Percentiles rank a stretch among this genome's conserved stretches.
These are phyloP conservation scores for Melitaea cinxia DNA, from an alignment of 1,140 invertebrate species.

Conservation along the genomic window DNA sequence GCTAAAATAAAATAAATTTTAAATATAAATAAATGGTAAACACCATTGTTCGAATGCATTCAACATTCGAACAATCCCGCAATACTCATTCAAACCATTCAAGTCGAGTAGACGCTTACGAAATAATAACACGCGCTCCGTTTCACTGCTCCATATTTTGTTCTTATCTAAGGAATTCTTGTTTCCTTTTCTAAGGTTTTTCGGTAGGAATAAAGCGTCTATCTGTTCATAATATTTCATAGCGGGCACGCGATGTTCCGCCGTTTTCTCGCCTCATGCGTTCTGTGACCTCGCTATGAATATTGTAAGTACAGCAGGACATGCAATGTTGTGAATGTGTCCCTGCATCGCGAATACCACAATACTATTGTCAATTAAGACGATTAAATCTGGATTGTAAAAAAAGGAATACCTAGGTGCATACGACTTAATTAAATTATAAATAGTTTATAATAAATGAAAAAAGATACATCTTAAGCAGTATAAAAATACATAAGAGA, in stretches of 20 bases:
- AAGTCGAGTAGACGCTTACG: background rate
- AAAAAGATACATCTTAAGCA: too few species aligned
- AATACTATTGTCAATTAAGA: background rate
- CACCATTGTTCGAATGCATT: too few species aligned
- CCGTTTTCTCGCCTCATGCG: slow-evolving; percentile 6
- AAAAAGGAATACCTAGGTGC: too few species aligned
- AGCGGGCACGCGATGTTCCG: slow-evolving; percentile 30
- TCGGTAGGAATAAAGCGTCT: slow-evolving; percentile 15
- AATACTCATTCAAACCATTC: background rate
- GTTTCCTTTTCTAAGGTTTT: slow-evolving; percentile 17
- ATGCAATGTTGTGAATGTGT: background rate
- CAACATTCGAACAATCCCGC: background rate
- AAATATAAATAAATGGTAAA: too few species aligned
- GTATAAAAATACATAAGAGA: too few species aligned
- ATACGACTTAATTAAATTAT: too few species aligned
- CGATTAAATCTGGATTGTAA: background rate
- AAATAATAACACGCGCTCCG: slow-evolving; percentile 19
- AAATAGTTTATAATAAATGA: too few species aligned
- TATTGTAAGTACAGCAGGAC: slow-evolving; percentile 5
- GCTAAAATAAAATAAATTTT: too few species aligned
- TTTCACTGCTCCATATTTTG: slow-evolving; percentile 15
- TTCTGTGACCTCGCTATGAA: slow-evolving; percentile 29
- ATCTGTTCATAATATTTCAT: slow-evolving; percentile 28
- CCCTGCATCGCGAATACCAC: background rate
- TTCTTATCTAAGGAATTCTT: slow-evolving; percentile 22